These are phyloP conservation scores for Thryonomys swinderianus DNA, from an alignment of 2,113 vertebrate species.

Conservation along the genomic window DNA sequence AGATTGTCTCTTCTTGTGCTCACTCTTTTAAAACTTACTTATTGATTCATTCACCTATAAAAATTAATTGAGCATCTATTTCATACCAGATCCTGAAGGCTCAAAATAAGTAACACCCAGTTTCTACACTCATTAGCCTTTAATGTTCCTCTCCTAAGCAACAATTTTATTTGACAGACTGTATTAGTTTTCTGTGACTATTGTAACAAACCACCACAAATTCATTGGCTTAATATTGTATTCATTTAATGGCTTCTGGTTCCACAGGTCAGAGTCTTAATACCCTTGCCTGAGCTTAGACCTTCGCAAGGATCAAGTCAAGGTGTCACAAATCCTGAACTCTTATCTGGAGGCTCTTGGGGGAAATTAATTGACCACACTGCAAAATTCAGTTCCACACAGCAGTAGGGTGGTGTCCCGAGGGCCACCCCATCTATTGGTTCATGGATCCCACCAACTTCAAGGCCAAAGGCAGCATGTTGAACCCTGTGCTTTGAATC, in stretches of 20 bases:
- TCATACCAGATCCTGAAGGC: background rate
- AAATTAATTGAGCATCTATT: background rate
- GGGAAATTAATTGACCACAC: background rate
- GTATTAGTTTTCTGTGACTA: background rate
- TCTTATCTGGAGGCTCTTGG: background rate
- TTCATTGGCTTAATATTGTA: background rate
- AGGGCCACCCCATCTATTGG: background rate
- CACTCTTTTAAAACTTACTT: background rate
- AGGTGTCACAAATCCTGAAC: background rate
- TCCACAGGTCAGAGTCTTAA: background rate
- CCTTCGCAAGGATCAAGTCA: background rate
- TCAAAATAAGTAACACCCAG: background rate
- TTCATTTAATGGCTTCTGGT: background rate
- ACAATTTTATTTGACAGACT: background rate
- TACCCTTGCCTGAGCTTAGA: background rate
- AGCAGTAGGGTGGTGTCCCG: background rate
- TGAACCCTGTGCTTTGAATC: background rate
- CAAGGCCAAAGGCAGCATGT: background rate
- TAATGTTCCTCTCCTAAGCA: background rate
- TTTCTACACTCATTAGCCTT: background rate
- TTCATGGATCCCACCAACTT: background rate
- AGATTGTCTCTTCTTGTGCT: background rate
- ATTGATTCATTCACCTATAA: background rate
- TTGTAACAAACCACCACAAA: background rate
- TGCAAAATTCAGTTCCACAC: background rate